These are phyloP conservation scores for Mythimna lalbum DNA, from an alignment of 2,888 invertebrate genomes.

Conservation along the genomic window DNA sequence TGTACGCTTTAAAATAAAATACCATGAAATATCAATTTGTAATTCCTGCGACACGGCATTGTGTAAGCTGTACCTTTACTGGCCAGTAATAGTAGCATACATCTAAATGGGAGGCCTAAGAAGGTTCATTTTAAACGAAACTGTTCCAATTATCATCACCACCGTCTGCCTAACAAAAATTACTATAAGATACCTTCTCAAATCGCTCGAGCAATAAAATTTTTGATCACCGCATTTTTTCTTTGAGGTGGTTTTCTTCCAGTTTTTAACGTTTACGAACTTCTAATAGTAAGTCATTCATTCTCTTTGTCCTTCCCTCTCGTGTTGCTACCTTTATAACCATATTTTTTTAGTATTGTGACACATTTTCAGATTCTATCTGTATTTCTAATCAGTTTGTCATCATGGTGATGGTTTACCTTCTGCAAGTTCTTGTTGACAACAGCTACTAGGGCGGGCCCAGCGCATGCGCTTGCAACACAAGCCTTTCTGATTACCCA, in stretches of 20 bases:
- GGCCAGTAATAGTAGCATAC: neutral
- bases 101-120: neutral
- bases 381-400: neutral
- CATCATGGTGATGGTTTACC: neutral
- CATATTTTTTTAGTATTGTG: neutral
- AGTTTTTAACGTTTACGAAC: too few relatives aligned
- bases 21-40: constrained; percentile 58
- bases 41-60: constrained; percentile 51
- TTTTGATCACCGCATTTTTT: too few relatives aligned
- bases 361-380: neutral
- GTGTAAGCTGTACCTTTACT: constrained; percentile 50
- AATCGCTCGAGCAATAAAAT: too few relatives aligned
- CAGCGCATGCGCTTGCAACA: constrained; percentile 46
- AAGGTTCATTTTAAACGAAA: constrained; percentile 12
- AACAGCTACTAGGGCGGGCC: constrained; percentile 17
- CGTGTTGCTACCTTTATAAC: neutral
- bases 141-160: too few relatives aligned
- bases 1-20: constrained; percentile 48
- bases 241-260: too few relatives aligned
- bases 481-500: constrained; percentile 31
- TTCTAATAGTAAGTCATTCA: neutral
- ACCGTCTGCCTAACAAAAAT: neutral
- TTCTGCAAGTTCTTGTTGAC: constrained; percentile 24
- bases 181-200: too few relatives aligned
- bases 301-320: neutral